Base-by-base conservation (phyloP, 2,797 vertebrate species). In the Cyprinodon diabolis region DNA sequence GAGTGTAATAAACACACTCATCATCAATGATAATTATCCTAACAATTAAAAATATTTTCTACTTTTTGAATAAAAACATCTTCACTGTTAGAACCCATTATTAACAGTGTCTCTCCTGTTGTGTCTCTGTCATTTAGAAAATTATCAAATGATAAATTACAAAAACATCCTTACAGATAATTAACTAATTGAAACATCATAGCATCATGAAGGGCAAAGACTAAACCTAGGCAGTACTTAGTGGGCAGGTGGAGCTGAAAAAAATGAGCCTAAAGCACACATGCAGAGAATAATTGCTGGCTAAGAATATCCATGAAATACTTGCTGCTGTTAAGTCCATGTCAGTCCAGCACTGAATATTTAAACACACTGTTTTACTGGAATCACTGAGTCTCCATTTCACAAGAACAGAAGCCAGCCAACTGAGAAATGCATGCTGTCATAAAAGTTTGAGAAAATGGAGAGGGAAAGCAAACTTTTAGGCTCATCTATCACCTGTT, bases 401-500 rank as follows among this genome's bases (percentile, higher is more conserved):
- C n/a, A 68, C 56, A 52, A 75, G 69, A 15, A 75, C 1, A 13
- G 30, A 11, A 55, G 47, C 6, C 7, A 52, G 35, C 25, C 58
- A 71, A 81, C 74, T 74, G 15, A 65, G 37, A 43, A 47, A 43
- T 25, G 11, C 47, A 51, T 9, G 21, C 30, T 71, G 77, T 80
- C 78, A 78, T 37, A 45, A 71, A 87, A 85, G 82, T 87, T 85
- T 23, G 55, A 47, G 65, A 51, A 45, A 65, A 43, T 51, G 62
- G n/a, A 5, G 51, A 69, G 71, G 77, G 60, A 6, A 69, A 37
- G 56, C 21, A 77, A 84, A 87, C 65, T 86, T 91, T 57, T 30
- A 47, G 70, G 77, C 72, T 86, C 89, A 91, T 90, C 69, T 56
- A 85, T 92, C 84, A 90, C 69, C 66, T 75, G 58, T 37, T 76